Base-by-base conservation (phyloP, 2,113 vertebrate species). In the Lota lota region DNA sequence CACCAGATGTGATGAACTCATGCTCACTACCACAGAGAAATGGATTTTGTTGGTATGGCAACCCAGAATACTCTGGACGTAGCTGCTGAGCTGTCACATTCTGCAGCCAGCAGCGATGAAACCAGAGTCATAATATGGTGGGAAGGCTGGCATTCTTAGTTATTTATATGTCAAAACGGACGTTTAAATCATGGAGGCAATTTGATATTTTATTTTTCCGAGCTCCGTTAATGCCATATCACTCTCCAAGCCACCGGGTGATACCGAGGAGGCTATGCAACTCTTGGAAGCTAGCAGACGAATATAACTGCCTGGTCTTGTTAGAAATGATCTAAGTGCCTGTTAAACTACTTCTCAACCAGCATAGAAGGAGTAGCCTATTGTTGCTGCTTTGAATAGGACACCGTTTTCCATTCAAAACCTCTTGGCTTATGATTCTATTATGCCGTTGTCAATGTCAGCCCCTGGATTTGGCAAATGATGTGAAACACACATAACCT, bases 1-100 rank as follows among this genome's bases (percentile, higher is more conserved):
- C 68, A 78, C 33, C 74, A 74, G 62, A 74, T 74, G 77, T 72
- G 64, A 66, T 69, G 69, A 71, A 77, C 47, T 67, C 7, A 36
- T 33, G 20, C 7, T 75, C 62, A 11, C 36, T 36, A 64, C 69
- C 78, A 69, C 74, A 21, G 57, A 18, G 72, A 75, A 66, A 67
- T 77, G 22, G 28, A 72, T 77, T 74, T 64, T 68, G 63, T 68
- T 74, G 50, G 54, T 70, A 66, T 74, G 75, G 77, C 40, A 73
- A 77, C 21, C 14, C 19, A 58, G 20, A 20, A 18, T 33, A n/a
- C 61, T 47, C 12, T 73, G 36, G 6, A 74, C 24, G 60, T 67
- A 33, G 40, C 40, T 75, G 73, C 69, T 16, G 24, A 67, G 61
- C 73, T 64, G 20, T 67, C 24, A 65, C 56, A 62, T 33, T 64